A percentile compares a stretch with the other conserved stretches of the same genome.
Evolutionary conservation across 1,140 invertebrate species (phyloP).

Genomic region (Atopsyche davidsoni): DNA sequence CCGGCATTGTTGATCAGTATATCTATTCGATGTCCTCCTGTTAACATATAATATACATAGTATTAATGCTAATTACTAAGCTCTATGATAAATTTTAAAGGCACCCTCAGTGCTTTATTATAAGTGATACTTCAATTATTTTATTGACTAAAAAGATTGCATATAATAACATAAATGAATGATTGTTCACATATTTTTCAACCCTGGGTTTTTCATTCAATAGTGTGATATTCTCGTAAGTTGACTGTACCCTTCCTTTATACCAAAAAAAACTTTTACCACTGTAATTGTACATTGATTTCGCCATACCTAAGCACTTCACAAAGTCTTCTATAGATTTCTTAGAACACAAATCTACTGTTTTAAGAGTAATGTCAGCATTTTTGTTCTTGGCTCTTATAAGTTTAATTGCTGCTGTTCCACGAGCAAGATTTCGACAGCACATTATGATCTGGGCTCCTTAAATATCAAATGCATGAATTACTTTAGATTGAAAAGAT

Average conservation of each 20-base stretch:
- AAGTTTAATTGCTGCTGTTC: slow-evolving; percentile 36
- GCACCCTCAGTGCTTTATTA: no score
- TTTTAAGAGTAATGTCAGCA: slow-evolving; percentile 33
- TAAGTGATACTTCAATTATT: no score
- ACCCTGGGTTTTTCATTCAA: background rate
- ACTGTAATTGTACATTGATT: background rate
- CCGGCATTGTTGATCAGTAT: slow-evolving; percentile 58
- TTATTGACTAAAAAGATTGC: no score
- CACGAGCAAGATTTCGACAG: slow-evolving; percentile 40
- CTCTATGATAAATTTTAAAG: no score
- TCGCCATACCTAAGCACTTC: slow-evolving; percentile 17
- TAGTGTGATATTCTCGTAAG: background rate
- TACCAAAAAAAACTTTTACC: slow-evolving; percentile 1
- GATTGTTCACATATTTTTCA: background rate
- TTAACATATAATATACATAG: no score
- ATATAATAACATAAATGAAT: slow-evolving; percentile 1
- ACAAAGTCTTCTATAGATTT: slow-evolving; percentile 34
- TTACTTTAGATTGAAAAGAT: slow-evolving; percentile 1
- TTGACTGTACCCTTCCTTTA: background rate
- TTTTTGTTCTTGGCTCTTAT: slow-evolving; percentile 28
- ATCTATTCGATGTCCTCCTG: no score
- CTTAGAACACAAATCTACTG: slow-evolving; percentile 35
- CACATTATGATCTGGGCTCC: slow-evolving; percentile 37
- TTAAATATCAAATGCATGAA: slow-evolving; percentile 22
- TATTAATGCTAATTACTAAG: no score